Conservation (phyloP, 2,113 vertebrate genomes). For the Ramphastos sulfuratus region DNA sequence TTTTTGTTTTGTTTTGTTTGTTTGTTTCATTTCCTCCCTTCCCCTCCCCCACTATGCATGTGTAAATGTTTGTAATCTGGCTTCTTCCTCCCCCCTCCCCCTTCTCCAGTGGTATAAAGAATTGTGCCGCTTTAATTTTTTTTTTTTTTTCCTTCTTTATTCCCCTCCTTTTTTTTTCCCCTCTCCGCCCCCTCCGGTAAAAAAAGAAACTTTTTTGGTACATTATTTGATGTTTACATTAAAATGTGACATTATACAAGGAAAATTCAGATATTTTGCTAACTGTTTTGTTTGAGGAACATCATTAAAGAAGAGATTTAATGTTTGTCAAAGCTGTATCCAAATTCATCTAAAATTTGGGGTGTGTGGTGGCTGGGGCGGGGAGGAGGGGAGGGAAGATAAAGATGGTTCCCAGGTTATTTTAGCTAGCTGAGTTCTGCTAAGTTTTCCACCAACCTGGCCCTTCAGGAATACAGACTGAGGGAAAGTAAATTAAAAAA, state of each 20-base stretch:
- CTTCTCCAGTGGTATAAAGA: constrained; percentile 83
- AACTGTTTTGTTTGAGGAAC: constrained; percentile 87
- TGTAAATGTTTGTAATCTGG: constrained; percentile 87
- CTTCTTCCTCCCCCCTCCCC: constrained; percentile 74
- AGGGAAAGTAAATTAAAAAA: neutral
- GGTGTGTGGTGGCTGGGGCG: neutral
- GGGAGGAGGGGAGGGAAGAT: neutral
- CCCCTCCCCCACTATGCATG: constrained; percentile 85
- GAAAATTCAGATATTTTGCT: constrained; percentile 89
- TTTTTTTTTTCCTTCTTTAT: constrained; percentile 15
- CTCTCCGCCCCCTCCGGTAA: constrained; percentile 63
- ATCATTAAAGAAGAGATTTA: constrained; percentile 81
- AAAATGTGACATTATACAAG: constrained; percentile 92
- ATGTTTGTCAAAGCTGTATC: constrained; percentile 78
- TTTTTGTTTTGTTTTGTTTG: constrained; percentile 65
- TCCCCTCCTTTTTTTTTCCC: neutral
- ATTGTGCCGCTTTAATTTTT: constrained; percentile 77
- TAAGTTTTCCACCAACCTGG: constrained; percentile 61
- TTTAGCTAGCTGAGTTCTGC: constrained; percentile 41
- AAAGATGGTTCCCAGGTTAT: constrained; percentile 42
- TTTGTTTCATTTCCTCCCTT: constrained; percentile 61
- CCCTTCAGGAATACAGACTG: constrained; percentile 46
- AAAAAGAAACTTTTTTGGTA: constrained; percentile 78
- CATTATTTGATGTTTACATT: constrained; percentile 97
- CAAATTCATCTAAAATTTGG: constrained; percentile 70